A percentile compares a stretch with the other conserved stretches of the same genome.
Conservation (phyloP, 2,888 invertebrate species). For the Petrolisthes manimaculis region DNA sequence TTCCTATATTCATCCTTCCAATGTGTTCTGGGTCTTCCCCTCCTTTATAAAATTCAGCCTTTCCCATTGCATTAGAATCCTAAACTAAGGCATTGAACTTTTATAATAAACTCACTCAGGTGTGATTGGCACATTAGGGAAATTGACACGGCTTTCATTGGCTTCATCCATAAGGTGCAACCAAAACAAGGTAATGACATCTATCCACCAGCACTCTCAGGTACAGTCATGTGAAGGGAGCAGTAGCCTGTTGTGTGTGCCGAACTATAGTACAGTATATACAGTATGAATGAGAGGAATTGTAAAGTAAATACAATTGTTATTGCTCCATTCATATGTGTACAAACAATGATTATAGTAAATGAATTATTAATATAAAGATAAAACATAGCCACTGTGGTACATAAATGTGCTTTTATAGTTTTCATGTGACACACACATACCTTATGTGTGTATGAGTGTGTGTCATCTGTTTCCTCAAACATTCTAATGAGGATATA, state of each 20-base stretch:
- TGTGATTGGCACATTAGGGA: not conserved
- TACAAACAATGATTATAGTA: slow-evolving; percentile 39
- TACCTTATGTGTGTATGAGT: slow-evolving; percentile 23
- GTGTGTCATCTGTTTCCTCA: slow-evolving; percentile 42
- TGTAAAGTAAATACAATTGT: not conserved
- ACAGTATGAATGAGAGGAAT: not conserved
- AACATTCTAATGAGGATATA: slow-evolving; percentile 21
- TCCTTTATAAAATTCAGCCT: too few species aligned
- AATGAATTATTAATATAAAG: slow-evolving; percentile 39
- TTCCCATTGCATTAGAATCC: too few species aligned
- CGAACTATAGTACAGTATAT: slow-evolving; percentile 32
- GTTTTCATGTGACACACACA: slow-evolving; percentile 39
- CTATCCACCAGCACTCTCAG: not conserved
- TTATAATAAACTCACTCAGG: slow-evolving; percentile 15
- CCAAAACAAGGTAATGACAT: too few species aligned
- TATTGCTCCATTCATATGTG: slow-evolving; percentile 37
- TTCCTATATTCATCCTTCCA: too few species aligned
- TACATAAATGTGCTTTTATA: slow-evolving; percentile 55
- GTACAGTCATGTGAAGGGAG: slow-evolving; percentile 45
- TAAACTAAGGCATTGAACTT: too few species aligned
- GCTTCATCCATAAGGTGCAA: slow-evolving; percentile 8
- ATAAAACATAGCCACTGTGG: slow-evolving; percentile 50
- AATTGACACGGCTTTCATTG: slow-evolving; percentile 28
- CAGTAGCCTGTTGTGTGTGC: slow-evolving; percentile 33
- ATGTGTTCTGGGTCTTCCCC: too few species aligned